Evolutionary conservation across 1,140 invertebrate genomes (phyloP).

Genomic region (Lordiphosa mommai): DNA sequence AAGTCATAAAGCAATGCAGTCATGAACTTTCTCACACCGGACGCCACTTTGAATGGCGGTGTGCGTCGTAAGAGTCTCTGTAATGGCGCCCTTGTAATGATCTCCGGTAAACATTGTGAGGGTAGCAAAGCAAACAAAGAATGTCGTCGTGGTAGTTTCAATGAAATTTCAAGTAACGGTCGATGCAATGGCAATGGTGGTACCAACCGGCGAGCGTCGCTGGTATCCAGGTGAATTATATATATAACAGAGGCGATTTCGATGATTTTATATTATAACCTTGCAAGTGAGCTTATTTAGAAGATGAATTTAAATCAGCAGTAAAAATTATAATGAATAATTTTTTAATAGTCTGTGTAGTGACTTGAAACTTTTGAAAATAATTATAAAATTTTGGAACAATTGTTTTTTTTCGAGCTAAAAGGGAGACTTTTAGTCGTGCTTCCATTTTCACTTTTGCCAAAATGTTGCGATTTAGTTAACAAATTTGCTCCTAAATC

Average conservation of each 20-base stretch:
- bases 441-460: too few species aligned
- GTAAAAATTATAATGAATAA: too few species aligned
- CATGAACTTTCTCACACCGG: slow-evolving; percentile 62
- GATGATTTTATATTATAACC: neutral
- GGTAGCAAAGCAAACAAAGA: slow-evolving; percentile 55
- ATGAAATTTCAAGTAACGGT: slow-evolving; percentile 40
- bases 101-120: slow-evolving; percentile 28
- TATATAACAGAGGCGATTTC: neutral
- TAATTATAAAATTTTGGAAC: too few species aligned
- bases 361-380: too few species aligned
- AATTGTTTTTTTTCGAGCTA: too few species aligned
- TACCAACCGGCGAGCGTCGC: slow-evolving; percentile 35
- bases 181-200: slow-evolving; percentile 2
- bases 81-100: slow-evolving; percentile 41
- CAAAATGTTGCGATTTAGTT: too few species aligned
- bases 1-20: neutral
- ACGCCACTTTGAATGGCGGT: slow-evolving; percentile 40
- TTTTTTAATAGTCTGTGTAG: too few species aligned
- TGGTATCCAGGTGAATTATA: slow-evolving; percentile 49
- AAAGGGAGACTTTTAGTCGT: too few species aligned
- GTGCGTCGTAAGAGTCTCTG: slow-evolving; percentile 62
- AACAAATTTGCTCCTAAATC: too few species aligned
- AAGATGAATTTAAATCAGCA: too few species aligned
- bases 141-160: slow-evolving; percentile 76
- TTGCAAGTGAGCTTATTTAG: too few species aligned